Percentiles rank a stretch among this genome's conserved stretches.
phyloP scores from a whole-genome alignment of 1,140 invertebrate genomes.

The Pogonus chalceus region DNA sequence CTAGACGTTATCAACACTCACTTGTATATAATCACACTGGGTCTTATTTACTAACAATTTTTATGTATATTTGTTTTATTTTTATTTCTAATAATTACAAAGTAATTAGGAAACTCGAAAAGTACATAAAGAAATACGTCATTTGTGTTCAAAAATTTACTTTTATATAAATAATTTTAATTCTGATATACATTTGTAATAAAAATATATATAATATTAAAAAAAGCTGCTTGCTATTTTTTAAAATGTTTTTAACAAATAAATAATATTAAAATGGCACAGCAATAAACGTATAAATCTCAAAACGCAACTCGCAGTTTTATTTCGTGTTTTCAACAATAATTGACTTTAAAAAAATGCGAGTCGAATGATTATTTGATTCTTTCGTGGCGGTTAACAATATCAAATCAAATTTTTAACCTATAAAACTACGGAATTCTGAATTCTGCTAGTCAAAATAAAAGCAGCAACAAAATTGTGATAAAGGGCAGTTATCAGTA shows the following conservation, averaged over 20 bases:
- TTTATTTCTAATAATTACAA: constrained; percentile 2
- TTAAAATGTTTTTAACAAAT: background rate
- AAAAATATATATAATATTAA: background rate
- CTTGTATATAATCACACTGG: constrained; percentile 6
- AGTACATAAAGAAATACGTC: no score
- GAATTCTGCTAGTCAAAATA: no score
- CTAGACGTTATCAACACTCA: constrained; percentile 4
- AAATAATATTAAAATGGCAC: constrained; percentile 5
- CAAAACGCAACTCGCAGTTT: background rate
- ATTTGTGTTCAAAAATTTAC: no score
- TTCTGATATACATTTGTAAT: background rate
- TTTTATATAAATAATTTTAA: background rate
- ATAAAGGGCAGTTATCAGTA: no score
- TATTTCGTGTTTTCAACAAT: background rate
- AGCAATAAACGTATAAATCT: constrained; percentile 1
- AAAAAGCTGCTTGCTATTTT: background rate
- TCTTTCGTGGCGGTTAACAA: no score
- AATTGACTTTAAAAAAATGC: background rate
- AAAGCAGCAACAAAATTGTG: no score
- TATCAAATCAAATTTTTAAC: no score
- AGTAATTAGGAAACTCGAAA: background rate
- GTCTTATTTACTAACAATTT: constrained; percentile 2
- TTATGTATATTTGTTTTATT: constrained; percentile 4
- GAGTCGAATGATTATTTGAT: no score
- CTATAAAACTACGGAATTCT: no score